Evolutionary conservation across 2,888 invertebrate genomes (phyloP).

Genomic region (Leptopilina syphax): DNA sequence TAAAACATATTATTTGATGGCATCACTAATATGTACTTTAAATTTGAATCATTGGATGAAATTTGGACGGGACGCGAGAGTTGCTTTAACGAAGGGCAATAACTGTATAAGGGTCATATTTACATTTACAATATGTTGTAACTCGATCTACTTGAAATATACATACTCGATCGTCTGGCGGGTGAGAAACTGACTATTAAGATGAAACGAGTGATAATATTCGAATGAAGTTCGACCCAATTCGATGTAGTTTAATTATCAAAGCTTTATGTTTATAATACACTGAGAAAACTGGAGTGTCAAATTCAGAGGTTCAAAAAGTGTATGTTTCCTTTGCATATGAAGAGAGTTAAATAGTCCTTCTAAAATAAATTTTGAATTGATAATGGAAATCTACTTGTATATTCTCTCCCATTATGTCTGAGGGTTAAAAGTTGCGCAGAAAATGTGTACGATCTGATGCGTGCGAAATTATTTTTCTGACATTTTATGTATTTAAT

Average conservation of each 20-base stretch:
- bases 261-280: background rate
- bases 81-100: slow-evolving; percentile 17
- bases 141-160: slow-evolving; percentile 31
- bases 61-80: background rate
- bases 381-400: too few species aligned
- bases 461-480: too few species aligned
- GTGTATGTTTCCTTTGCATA: too few species aligned
- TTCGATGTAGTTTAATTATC: slow-evolving; percentile 12
- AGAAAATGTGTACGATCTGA: too few species aligned
- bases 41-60: slow-evolving; percentile 33
- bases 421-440: too few species aligned
- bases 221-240: slow-evolving; percentile 23
- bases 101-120: slow-evolving; percentile 31
- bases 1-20: background rate
- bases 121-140: slow-evolving; percentile 27
- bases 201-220: slow-evolving; percentile 36
- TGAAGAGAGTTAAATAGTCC: too few species aligned
- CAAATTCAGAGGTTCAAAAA: too few species aligned
- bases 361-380: too few species aligned
- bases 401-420: too few species aligned
- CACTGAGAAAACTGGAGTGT: too few species aligned
- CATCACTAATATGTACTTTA: background rate
- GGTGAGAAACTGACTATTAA: slow-evolving; percentile 33
- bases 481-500: too few species aligned
- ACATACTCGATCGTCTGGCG: slow-evolving; percentile 8